Conservation (phyloP, 2,797 vertebrate species). For the Silurus lanzhouensis region DNA sequence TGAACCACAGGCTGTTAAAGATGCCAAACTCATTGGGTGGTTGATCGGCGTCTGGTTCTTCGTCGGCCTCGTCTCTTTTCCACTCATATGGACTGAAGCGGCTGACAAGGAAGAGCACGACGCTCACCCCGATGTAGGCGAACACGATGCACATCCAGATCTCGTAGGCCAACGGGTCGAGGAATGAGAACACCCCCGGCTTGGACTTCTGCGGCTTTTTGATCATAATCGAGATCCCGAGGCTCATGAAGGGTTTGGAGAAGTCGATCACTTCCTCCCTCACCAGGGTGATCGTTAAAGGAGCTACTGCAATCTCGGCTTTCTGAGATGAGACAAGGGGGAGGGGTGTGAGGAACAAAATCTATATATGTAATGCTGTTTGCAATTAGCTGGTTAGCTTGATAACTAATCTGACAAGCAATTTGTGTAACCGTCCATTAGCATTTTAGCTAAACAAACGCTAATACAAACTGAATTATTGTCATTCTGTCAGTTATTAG, state of each 20-base stretch:
- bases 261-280: slow-evolving; percentile 32
- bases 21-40: slow-evolving; percentile 99
- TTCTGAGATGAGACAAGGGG: neutral
- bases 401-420: neutral
- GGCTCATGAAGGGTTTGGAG: slow-evolving; percentile 94
- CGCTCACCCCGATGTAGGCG: slow-evolving; percentile 98
- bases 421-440: neutral
- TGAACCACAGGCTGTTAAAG: slow-evolving; percentile 99
- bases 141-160: slow-evolving; percentile 99
- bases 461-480: neutral
- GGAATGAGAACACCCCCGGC: slow-evolving; percentile 97
- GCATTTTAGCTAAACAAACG: neutral
- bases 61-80: slow-evolving; percentile 97
- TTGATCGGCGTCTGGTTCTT: slow-evolving; percentile 92
- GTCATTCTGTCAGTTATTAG: neutral
- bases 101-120: slow-evolving; percentile 97
- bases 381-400: neutral
- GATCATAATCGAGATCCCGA: slow-evolving; percentile 99
- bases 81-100: slow-evolving; percentile 98
- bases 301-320: slow-evolving; percentile 38
- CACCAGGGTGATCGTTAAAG: slow-evolving; percentile 35
- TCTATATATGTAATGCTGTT: neutral
- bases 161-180: slow-evolving; percentile 97
- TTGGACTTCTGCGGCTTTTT: slow-evolving; percentile 99
- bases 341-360: too few relatives aligned